Percentiles rank a stretch among this genome's conserved stretches.
Evolutionary conservation across 2,113 vertebrate genomes (phyloP).

Genomic region (Cyphomyrus plagiostoma): DNA sequence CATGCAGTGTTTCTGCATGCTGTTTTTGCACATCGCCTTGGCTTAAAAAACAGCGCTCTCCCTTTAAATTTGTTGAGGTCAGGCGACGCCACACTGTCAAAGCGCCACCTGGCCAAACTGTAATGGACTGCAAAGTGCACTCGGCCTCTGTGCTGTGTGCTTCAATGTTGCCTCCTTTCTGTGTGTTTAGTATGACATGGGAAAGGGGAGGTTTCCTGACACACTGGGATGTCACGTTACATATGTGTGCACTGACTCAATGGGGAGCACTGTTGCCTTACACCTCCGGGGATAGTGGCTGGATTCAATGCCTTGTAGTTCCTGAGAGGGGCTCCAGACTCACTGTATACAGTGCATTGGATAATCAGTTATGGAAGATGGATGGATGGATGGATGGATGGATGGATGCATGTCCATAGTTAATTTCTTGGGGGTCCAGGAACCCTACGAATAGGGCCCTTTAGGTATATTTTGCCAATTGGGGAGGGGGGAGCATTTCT

Average conservation of each 20-base stretch:
- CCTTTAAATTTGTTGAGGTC: slow-evolving; percentile 49
- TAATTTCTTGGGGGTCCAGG: background rate
- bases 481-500: background rate
- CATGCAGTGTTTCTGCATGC: background rate
- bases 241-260: background rate
- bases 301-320: background rate
- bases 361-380: background rate
- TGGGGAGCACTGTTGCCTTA: background rate
- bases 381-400: background rate
- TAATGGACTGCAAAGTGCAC: slow-evolving; percentile 58
- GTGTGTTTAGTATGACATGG: slow-evolving; percentile 33
- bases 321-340: background rate
- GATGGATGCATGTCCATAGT: background rate
- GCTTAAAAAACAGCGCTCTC: slow-evolving; percentile 22
- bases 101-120: slow-evolving; percentile 54
- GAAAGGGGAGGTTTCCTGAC: slow-evolving; percentile 42
- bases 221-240: slow-evolving; percentile 3
- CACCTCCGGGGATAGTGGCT: background rate
- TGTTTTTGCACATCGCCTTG: background rate
- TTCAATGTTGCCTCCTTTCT: slow-evolving; percentile 44
- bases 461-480: background rate
- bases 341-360: background rate
- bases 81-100: slow-evolving; percentile 43
- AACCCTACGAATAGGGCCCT: background rate
- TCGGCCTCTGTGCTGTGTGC: slow-evolving; percentile 44